These are phyloP conservation scores for Diabrotica virgifera DNA, from an alignment of 1,140 invertebrate genomes.

Conservation along the genomic window DNA sequence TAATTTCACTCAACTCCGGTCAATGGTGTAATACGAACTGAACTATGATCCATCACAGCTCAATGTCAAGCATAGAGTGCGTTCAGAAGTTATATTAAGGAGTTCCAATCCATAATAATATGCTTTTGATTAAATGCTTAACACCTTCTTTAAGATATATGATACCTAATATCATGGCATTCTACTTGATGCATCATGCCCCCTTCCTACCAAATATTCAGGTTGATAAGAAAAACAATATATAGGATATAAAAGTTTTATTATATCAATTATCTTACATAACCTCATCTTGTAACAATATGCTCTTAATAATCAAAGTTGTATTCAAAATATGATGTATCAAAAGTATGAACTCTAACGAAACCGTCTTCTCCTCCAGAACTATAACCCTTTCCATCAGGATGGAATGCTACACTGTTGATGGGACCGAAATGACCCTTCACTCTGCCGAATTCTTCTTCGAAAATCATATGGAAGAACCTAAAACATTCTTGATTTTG, in stretches of 20 bases:
- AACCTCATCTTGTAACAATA: background rate
- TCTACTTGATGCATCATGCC: no score
- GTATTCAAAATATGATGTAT: constrained; percentile 95
- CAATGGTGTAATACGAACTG: no score
- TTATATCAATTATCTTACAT: background rate
- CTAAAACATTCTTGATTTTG: constrained; percentile 43
- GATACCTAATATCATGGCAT: no score
- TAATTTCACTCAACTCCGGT: no score
- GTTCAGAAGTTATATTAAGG: no score
- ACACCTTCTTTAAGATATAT: no score
- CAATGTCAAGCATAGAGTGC: no score
- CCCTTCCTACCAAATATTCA: no score
- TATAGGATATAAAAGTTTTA: background rate
- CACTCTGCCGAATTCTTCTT: constrained; percentile 97
- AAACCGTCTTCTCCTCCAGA: constrained; percentile 99
- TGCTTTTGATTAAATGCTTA: no score
- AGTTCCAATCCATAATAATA: no score
- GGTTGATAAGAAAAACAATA: constrained; percentile 1
- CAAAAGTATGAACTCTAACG: constrained; percentile 93
- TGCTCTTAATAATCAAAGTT: constrained; percentile 77
- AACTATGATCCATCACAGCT: no score
- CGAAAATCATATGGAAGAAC: constrained; percentile 98
- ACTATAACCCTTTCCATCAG: constrained; percentile 94
- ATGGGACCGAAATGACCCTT: constrained; percentile 99
- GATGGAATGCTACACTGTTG: constrained; percentile 97